These are phyloP conservation scores for Gracilinanus agilis DNA, from an alignment of 2,113 vertebrate genomes.

Conservation along the genomic window DNA sequence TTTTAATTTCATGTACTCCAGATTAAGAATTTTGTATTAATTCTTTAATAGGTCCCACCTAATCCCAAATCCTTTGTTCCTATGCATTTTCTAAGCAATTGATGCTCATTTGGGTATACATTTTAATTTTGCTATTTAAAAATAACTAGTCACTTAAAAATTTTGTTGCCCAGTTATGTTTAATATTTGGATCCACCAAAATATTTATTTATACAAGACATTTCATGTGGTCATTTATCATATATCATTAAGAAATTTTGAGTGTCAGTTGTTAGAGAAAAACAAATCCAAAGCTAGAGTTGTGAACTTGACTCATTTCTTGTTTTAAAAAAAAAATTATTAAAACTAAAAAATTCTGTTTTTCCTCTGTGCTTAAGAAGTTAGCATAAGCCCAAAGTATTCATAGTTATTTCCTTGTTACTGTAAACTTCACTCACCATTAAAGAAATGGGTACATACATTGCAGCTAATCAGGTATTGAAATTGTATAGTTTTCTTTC, in stretches of 20 bases:
- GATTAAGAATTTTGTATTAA: not conserved
- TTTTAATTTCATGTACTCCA: not conserved
- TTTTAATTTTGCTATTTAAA: not conserved
- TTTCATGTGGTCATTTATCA: not conserved
- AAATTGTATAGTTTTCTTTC: not conserved
- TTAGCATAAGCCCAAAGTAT: not conserved
- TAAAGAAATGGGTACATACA: not conserved
- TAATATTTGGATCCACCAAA: not conserved
- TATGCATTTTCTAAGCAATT: not conserved
- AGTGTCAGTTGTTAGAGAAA: not conserved
- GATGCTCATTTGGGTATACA: not conserved
- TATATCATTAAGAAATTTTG: not conserved
- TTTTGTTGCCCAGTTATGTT: not conserved
- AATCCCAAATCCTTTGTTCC: not conserved
- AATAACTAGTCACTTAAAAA: too few relatives aligned
- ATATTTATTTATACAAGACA: not conserved
- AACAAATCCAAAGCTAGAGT: constrained; percentile 6
- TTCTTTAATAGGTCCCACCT: not conserved
- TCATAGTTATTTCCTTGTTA: not conserved
- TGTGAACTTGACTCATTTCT: not conserved
- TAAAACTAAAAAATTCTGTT: not conserved
- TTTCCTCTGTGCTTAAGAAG: not conserved
- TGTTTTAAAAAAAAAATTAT: not conserved
- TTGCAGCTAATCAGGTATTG: not conserved
- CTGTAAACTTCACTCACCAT: not conserved